phyloP scores from a whole-genome alignment of 2,113 vertebrate species.

The Lanius ludovicianus region DNA sequence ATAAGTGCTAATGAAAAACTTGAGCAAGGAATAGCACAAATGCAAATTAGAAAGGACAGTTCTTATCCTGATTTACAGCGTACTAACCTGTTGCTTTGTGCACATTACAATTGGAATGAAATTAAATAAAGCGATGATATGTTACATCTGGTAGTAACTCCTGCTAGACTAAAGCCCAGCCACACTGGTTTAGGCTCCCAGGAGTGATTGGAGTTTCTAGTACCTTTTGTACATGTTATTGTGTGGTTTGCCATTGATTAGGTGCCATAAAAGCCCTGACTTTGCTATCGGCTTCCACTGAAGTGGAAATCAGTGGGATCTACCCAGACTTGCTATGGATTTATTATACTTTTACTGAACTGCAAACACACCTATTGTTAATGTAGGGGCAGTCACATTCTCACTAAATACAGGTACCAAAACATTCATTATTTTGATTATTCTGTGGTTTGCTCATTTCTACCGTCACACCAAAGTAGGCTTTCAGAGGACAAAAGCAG shows the following conservation, averaged over 20 bases:
- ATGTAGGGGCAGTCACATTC: neutral
- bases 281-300: neutral
- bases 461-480: neutral
- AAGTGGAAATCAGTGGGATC: neutral
- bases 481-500: neutral
- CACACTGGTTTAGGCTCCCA: neutral
- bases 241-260: neutral
- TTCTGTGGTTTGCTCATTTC: neutral
- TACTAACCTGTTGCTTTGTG: neutral
- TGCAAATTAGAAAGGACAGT: neutral
- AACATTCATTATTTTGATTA: neutral
- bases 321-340: neutral
- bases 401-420: neutral
- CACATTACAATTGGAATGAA: neutral
- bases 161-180: neutral
- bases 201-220: neutral
- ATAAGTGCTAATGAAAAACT: neutral
- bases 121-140: neutral
- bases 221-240: neutral
- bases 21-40: neutral
- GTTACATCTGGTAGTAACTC: neutral
- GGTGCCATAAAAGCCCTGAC: neutral
- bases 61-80: rapidly evolving
- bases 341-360: neutral
- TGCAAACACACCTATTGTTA: neutral